Conservation (phyloP, 2,888 invertebrate species). For the Mesodorylaimus sp. region DNA sequence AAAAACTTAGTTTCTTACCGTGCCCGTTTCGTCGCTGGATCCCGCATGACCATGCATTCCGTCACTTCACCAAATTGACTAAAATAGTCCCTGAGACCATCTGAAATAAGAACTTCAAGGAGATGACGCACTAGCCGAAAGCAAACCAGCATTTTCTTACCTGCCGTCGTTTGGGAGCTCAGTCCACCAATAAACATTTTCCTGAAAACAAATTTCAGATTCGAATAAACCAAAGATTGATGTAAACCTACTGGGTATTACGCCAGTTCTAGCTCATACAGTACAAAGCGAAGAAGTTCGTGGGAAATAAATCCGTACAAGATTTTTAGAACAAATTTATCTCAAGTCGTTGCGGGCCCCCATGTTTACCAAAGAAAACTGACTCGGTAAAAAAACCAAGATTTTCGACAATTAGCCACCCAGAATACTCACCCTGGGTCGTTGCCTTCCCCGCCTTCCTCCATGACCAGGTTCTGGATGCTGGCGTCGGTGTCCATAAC, state of each 20-base stretch:
- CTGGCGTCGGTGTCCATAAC: too few species aligned
- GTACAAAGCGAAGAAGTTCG: background rate
- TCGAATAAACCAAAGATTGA: too few species aligned
- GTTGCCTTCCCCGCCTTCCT: too few species aligned
- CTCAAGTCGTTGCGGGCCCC: too few species aligned
- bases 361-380: too few species aligned
- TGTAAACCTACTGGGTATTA: too few species aligned
- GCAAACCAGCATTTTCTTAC: slow-evolving; percentile 39
- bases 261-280: background rate
- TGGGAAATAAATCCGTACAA: background rate
- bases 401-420: too few species aligned
- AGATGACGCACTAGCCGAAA: background rate
- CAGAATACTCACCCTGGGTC: too few species aligned
- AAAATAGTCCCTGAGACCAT: slow-evolving; percentile 96
- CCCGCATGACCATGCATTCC: slow-evolving; percentile 99
- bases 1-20: too few species aligned
- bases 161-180: slow-evolving; percentile 98
- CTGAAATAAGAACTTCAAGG: slow-evolving; percentile 44
- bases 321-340: too few species aligned
- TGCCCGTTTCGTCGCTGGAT: slow-evolving; percentile 94
- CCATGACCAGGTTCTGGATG: too few species aligned
- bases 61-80: slow-evolving; percentile 96
- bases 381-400: too few species aligned
- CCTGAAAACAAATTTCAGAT: slow-evolving; percentile 51
- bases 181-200: slow-evolving; percentile 99